Percentiles rank a stretch among this genome's conserved stretches.
phyloP scores from a whole-genome alignment of 2,797 vertebrate species.

The Dendrocincla tyrannina region DNA sequence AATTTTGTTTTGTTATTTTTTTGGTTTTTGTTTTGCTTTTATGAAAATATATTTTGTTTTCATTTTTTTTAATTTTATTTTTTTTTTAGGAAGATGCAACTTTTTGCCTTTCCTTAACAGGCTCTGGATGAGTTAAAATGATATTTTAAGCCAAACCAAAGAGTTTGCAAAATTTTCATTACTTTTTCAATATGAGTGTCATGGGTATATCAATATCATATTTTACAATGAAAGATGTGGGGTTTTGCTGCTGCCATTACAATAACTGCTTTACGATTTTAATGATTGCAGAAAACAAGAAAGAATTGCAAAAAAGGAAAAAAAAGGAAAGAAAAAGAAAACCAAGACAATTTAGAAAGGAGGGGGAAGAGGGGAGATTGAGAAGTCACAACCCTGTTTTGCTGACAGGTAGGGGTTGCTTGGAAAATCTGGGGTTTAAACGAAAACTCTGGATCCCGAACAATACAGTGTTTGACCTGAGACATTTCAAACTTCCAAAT shows the following conservation, averaged over 20 bases:
- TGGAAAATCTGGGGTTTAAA: background rate
- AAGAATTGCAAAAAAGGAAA: background rate
- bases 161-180: background rate
- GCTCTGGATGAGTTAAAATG: background rate
- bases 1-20: too few relatives aligned
- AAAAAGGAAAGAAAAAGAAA: background rate
- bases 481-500: background rate
- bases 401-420: background rate
- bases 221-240: background rate
- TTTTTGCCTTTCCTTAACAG: slow-evolving; percentile 15
- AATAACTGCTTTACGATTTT: background rate
- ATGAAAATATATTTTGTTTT: too few relatives aligned
- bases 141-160: background rate
- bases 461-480: background rate
- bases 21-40: too few relatives aligned
- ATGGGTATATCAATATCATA: background rate
- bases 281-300: background rate
- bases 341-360: background rate
- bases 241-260: background rate
- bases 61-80: background rate
- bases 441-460: background rate
- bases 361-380: background rate
- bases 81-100: background rate
- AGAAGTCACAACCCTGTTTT: background rate
- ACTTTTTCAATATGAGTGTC: background rate